Percentiles rank a stretch among this genome's conserved stretches.
Evolutionary conservation across 2,888 invertebrate species (phyloP).

Genomic region (Megastigmus dorsalis): DNA sequence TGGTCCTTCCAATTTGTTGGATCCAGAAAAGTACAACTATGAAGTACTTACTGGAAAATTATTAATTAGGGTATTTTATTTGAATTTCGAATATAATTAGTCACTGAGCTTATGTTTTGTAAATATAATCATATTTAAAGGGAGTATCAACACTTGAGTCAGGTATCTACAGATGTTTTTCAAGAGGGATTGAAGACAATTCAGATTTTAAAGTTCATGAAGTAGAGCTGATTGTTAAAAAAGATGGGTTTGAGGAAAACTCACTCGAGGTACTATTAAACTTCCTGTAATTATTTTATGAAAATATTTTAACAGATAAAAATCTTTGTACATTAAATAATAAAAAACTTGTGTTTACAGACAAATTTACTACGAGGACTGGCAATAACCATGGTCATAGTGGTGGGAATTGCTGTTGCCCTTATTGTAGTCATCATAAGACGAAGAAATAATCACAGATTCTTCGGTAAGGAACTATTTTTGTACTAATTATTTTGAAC

Average conservation of each 20-base stretch:
- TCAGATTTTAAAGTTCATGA: conserved; percentile 76
- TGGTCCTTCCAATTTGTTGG: conserved; percentile 79
- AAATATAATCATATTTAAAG: conserved; percentile 68
- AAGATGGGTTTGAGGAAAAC: conserved; percentile 72
- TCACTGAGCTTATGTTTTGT: too few species aligned
- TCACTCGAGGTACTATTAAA: conserved; percentile 74
- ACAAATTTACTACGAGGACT: conserved; percentile 68
- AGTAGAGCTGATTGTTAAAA: conserved; percentile 79
- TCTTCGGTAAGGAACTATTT: conserved; percentile 65
- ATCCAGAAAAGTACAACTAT: conserved; percentile 81
- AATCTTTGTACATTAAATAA: too few species aligned
- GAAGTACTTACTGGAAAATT: conserved; percentile 82
- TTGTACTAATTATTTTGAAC: background rate
- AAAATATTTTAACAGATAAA: background rate
- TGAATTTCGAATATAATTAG: conserved; percentile 10
- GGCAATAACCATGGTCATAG: conserved; percentile 67
- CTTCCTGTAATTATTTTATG: too few species aligned
- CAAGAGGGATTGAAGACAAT: conserved; percentile 77
- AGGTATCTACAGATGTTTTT: conserved; percentile 81
- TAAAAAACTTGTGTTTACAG: too few species aligned
- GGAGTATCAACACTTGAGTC: conserved; percentile 79
- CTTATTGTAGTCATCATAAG: conserved; percentile 65
- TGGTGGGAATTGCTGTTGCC: conserved; percentile 65
- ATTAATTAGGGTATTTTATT: conserved; percentile 77
- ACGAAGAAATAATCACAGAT: conserved; percentile 61